A percentile compares a stretch with the other conserved stretches of the same genome.
Evolutionary conservation across 2,113 vertebrate genomes (phyloP).

Genomic region (Ciconia boyciana): DNA sequence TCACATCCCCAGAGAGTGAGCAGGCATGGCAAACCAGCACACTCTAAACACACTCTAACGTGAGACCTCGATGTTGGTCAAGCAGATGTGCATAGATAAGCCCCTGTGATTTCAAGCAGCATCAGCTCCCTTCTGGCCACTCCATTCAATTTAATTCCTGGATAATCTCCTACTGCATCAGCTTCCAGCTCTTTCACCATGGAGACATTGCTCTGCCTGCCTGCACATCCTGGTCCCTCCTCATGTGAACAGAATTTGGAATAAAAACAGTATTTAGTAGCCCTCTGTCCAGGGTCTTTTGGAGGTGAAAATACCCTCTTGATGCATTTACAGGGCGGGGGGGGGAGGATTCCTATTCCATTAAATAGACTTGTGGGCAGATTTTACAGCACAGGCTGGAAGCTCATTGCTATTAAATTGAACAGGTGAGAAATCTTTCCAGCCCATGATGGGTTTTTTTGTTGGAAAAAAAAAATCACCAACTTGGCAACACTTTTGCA

Average conservation of each 20-base stretch:
- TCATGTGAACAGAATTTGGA: neutral
- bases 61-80: neutral
- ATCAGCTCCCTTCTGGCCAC: neutral
- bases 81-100: neutral
- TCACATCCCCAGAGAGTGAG: neutral
- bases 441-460: neutral
- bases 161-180: neutral
- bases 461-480: neutral
- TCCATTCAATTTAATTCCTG: neutral
- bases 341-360: neutral
- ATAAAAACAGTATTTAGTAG: neutral
- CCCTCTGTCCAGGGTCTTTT: neutral
- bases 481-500: neutral
- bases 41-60: fast-evolving
- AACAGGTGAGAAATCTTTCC: neutral
- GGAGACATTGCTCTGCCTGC: neutral
- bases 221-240: neutral
- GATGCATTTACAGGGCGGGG: neutral
- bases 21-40: neutral
- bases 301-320: neutral
- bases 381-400: neutral
- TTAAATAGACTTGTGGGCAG: neutral
- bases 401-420: neutral
- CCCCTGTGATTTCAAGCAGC: neutral
- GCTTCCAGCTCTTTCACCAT: neutral